Evolutionary conservation across 2,113 vertebrate genomes (phyloP).

Genomic region (Polyodon spathula): DNA sequence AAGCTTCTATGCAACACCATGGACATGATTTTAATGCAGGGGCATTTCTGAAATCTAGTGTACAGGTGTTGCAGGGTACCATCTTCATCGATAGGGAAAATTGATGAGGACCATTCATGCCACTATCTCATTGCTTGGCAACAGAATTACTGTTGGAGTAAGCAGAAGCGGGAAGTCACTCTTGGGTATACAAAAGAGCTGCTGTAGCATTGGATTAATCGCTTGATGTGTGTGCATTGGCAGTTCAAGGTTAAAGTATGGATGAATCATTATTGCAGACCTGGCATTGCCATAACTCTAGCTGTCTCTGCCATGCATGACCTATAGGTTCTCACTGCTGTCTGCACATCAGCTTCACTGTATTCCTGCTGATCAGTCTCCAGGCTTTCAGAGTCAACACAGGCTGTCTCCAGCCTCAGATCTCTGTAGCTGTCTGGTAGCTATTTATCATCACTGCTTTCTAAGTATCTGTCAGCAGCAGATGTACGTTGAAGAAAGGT

Average conservation of each 20-base stretch:
- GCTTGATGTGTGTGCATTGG: background rate
- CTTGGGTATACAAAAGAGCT: background rate
- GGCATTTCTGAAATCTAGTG: too few species aligned
- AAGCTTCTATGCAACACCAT: too few species aligned
- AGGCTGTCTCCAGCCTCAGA: background rate
- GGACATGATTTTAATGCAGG: too few species aligned
- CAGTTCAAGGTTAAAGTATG: slow-evolving; percentile 15
- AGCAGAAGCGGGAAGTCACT: background rate
- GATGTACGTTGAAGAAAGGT: slow-evolving; percentile 3
- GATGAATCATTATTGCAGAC: slow-evolving; percentile 8
- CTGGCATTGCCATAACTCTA: background rate
- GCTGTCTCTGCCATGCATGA: background rate
- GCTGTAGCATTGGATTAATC: background rate
- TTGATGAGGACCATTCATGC: background rate
- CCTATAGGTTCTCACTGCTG: slow-evolving; percentile 4
- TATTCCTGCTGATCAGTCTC: background rate
- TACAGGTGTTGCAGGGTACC: too few species aligned
- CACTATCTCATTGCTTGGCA: background rate
- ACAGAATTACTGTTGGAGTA: background rate
- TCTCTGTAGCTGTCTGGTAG: slow-evolving; percentile 2
- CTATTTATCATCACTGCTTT: slow-evolving; percentile 1
- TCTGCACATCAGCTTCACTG: background rate
- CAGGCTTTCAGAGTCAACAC: slow-evolving; percentile 5
- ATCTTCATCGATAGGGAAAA: too few species aligned
- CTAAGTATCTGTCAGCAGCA: background rate